Evolutionary conservation across 2,797 vertebrate genomes (phyloP).

Genomic region (Psittacula echo): DNA sequence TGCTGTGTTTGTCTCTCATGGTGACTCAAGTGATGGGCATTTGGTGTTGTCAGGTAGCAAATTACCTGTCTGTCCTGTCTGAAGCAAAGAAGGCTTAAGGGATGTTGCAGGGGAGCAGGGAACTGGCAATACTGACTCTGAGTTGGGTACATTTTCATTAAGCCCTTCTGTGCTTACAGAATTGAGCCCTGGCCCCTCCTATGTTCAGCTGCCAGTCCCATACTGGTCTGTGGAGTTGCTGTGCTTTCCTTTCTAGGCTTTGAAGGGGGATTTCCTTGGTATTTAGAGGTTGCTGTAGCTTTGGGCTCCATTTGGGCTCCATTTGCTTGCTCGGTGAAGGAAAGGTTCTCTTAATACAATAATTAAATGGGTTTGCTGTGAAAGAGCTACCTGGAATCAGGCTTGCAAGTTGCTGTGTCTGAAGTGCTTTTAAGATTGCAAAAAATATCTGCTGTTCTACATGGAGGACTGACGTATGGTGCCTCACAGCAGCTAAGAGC

Average conservation of each 20-base stretch:
- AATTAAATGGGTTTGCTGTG: not conserved
- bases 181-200: not conserved
- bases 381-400: not conserved
- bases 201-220: not conserved
- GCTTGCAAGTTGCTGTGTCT: not conserved
- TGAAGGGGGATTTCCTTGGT: not conserved
- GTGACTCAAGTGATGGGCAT: not conserved
- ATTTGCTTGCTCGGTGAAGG: not conserved
- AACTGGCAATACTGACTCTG: not conserved
- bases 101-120: not conserved
- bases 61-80: not conserved
- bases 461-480: not conserved
- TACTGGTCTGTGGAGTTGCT: not conserved
- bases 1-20: not conserved
- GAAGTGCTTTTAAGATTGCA: not conserved
- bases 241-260: not conserved
- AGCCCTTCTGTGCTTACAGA: not conserved
- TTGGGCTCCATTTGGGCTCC: not conserved
- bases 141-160: not conserved
- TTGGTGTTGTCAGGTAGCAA: not conserved
- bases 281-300: not conserved
- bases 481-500: not conserved
- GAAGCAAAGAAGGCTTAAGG: not conserved
- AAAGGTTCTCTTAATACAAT: not conserved
- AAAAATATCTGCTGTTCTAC: not conserved